Evolutionary conservation across 2,797 vertebrate species (phyloP).

Genomic region (Phoebastria nigripes): DNA sequence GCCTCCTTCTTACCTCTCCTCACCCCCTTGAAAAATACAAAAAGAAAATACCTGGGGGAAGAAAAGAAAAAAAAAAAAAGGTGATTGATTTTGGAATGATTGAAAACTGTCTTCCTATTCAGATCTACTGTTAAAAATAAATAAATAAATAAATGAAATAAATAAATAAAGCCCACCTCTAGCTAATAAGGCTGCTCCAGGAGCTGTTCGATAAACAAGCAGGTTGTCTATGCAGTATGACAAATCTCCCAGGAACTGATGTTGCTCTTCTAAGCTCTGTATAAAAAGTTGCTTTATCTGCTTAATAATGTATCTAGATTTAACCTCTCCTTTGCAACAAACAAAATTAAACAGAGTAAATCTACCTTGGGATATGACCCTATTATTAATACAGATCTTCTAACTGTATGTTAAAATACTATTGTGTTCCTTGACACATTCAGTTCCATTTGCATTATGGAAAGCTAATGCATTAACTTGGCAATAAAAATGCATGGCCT

Average conservation of each 20-base stretch:
- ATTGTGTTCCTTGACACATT: not conserved
- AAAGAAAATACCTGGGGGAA: not conserved
- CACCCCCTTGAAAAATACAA: not conserved
- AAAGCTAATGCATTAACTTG: not conserved
- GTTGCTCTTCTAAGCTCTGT: not conserved
- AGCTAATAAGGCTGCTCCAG: not conserved
- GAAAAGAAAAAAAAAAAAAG: not conserved
- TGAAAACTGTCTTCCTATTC: not conserved
- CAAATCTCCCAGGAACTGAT: not conserved
- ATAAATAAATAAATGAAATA: not conserved
- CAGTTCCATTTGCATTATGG: not conserved
- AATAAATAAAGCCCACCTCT: not conserved
- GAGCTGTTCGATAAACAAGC: not conserved
- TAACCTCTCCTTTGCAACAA: conserved; percentile 16
- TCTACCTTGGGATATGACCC: not conserved
- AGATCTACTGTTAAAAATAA: not conserved
- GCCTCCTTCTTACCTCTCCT: not conserved
- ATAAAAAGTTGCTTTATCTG: conserved; percentile 15
- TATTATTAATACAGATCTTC: not conserved
- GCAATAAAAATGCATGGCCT: conserved; percentile 6
- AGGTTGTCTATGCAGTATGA: not conserved
- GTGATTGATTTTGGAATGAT: not conserved
- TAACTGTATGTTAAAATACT: conserved; percentile 21
- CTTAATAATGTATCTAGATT: conserved; percentile 17
- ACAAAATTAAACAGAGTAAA: conserved; percentile 44